These are phyloP conservation scores for Gnathonemus echidnorhynchus DNA, from an alignment of 2,113 vertebrate species.

Conservation along the genomic window DNA sequence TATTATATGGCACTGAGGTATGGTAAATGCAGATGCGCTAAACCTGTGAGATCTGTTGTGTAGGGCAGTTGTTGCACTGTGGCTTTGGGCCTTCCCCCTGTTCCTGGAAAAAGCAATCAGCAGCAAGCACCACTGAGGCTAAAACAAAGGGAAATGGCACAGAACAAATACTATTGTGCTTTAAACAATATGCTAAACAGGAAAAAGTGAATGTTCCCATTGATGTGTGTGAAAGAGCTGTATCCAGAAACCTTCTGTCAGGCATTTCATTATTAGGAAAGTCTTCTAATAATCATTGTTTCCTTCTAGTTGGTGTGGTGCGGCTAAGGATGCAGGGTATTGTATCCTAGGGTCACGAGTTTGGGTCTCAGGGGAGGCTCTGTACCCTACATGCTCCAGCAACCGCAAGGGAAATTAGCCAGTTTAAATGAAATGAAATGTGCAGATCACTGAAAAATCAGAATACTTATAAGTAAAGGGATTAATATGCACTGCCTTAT, in stretches of 20 bases:
- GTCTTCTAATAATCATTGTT: not conserved
- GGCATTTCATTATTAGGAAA: not conserved
- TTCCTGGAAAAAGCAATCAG: constrained; percentile 33
- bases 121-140: constrained; percentile 49
- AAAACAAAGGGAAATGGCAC: constrained; percentile 50
- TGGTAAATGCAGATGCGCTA: not conserved
- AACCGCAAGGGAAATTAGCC: not conserved
- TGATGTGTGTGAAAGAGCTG: constrained; percentile 19
- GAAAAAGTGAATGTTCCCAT: constrained; percentile 41
- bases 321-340: not conserved
- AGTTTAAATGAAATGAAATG: not conserved
- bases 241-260: constrained; percentile 13
- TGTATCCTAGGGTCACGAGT: not conserved
- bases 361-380: not conserved
- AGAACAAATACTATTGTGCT: constrained; percentile 46
- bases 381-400: not conserved
- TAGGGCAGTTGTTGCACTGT: not conserved
- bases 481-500: not conserved
- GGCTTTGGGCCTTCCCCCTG: not conserved
- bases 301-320: not conserved
- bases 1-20: not conserved
- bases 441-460: not conserved
- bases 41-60: not conserved
- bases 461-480: not conserved
- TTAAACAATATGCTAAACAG: constrained; percentile 47